Conservation (phyloP, 2,888 invertebrate genomes). For the Ptilodon capucinus region DNA sequence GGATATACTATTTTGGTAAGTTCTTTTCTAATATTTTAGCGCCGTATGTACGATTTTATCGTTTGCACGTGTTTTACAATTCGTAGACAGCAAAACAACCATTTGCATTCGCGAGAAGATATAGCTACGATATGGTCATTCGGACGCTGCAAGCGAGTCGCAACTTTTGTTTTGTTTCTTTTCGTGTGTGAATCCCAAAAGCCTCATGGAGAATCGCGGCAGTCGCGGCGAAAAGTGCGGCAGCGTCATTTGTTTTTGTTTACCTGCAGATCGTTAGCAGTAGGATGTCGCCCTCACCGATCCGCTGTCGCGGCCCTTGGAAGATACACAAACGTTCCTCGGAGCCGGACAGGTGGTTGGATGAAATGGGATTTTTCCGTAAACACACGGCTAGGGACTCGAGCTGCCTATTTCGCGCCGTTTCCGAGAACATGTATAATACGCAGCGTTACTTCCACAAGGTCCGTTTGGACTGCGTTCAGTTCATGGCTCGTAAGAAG, state of each 20-base stretch:
- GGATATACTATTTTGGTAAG: constrained; percentile 68
- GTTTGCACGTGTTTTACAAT: constrained; percentile 72
- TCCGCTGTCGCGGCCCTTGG: constrained; percentile 76
- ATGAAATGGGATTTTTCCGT: constrained; percentile 90
- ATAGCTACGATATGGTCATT: constrained; percentile 77
- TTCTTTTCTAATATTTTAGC: constrained; percentile 44
- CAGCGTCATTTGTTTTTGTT: constrained; percentile 79
- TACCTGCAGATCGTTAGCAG: constrained; percentile 75
- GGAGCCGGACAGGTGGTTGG: constrained; percentile 89
- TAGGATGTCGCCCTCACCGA: constrained; percentile 74
- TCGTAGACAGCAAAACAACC: constrained; percentile 77
- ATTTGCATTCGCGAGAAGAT: constrained; percentile 69
- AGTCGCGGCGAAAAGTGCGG: constrained; percentile 27
- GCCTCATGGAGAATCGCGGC: constrained; percentile 21
- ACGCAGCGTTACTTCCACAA: constrained; percentile 88
- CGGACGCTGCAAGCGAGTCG: constrained; percentile 12
- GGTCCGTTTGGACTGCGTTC: constrained; percentile 88
- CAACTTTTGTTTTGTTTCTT: constrained; percentile 12
- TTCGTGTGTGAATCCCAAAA: constrained; percentile 13
- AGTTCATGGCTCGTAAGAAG: constrained; percentile 86
- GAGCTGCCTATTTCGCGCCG: constrained; percentile 93
- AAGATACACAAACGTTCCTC: constrained; percentile 75
- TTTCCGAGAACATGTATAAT: constrained; percentile 91
- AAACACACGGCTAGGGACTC: constrained; percentile 95
- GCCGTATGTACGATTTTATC: constrained; percentile 43